Evolutionary conservation across 2,888 invertebrate species (phyloP).

Genomic region (Notodonta ziczac): DNA sequence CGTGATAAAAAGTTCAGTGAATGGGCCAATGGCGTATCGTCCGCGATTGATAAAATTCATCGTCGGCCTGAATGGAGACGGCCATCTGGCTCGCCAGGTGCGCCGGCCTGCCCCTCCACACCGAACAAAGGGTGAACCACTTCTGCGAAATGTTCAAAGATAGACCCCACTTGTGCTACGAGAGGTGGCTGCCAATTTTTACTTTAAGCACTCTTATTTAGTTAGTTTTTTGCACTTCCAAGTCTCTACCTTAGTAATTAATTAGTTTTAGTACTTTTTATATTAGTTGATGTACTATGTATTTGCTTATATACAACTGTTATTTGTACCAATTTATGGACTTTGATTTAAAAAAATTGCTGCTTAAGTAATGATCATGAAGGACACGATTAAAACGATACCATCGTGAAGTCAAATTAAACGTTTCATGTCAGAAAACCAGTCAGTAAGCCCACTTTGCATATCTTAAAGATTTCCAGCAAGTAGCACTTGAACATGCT

Average conservation of each 20-base stretch:
- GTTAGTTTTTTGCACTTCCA: too few species aligned
- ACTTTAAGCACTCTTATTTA: neutral
- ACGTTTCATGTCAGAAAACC: constrained; percentile 30
- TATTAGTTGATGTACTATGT: too few species aligned
- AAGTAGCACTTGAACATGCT: constrained; percentile 23
- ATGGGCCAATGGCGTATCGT: constrained; percentile 59
- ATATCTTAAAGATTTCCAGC: constrained; percentile 24
- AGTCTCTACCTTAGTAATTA: too few species aligned
- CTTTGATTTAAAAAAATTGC: too few species aligned
- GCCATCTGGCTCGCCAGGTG: constrained; percentile 77
- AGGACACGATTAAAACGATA: neutral
- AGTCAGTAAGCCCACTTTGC: constrained; percentile 30
- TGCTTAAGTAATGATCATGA: neutral
- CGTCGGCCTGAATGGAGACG: constrained; percentile 63
- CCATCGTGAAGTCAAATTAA: constrained; percentile 15
- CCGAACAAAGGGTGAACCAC: constrained; percentile 58
- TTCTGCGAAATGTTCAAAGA: constrained; percentile 41
- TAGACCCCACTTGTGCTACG: neutral
- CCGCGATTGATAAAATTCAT: constrained; percentile 78
- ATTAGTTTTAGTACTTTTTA: too few species aligned
- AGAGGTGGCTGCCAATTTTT: neutral
- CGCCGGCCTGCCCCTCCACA: constrained; percentile 49
- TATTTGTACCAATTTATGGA: too few species aligned
- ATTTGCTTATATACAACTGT: too few species aligned
- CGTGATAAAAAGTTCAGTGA: constrained; percentile 62